Base-by-base conservation (phyloP, 2,113 vertebrate genomes). In the Suricata suricatta region DNA sequence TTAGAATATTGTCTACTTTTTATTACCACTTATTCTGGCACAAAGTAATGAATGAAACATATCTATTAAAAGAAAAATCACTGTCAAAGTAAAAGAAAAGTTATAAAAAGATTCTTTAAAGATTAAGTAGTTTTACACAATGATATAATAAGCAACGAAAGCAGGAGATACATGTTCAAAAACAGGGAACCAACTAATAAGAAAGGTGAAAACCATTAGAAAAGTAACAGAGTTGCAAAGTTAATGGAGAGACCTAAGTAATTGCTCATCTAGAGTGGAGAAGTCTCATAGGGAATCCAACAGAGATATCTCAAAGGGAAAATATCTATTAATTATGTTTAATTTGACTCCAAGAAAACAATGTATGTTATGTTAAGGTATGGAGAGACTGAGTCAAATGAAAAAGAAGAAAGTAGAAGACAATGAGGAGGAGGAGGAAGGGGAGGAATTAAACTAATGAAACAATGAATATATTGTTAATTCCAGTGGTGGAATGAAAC, bases 11-110 rank as follows among this genome's bases (percentile, higher is more conserved):
- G 17, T 57, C 60, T 84, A 44, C 15, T 52, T 90, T 90, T 93
- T 63, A 93, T 97, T 91, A 88, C 16, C 25, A 85, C 16, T 91
- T 88, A 93, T 41, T 44, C 7, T 88, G 92, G 71, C 12, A 88
- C 23, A 95, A 93, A 17, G 89, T 93, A 88, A 84, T 60, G 57
- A 90, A 88, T 93, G 76, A 91, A 80, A 33, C 2, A 87, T 25
- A 82, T 9, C 11, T 68, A 74, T 68, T 96, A 80, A 87, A 90
- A 68, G 33, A 33, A 84, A 64, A 80, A 74, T 79, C 80, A 71
- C 35, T 57, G 71, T 66, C 41, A 94, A 33, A 57, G 13, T 90
- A 16, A 97, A 94, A 84, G 41, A 57, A 47, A 63, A 0, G 19
- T 64, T 38, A 89, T 31, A 41, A 77, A 41, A 50, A 69, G 31